Percentiles rank a stretch among this genome's conserved stretches.
phyloP scores from a whole-genome alignment of 2,888 invertebrate species.

The Caenorhabditis sp. region DNA sequence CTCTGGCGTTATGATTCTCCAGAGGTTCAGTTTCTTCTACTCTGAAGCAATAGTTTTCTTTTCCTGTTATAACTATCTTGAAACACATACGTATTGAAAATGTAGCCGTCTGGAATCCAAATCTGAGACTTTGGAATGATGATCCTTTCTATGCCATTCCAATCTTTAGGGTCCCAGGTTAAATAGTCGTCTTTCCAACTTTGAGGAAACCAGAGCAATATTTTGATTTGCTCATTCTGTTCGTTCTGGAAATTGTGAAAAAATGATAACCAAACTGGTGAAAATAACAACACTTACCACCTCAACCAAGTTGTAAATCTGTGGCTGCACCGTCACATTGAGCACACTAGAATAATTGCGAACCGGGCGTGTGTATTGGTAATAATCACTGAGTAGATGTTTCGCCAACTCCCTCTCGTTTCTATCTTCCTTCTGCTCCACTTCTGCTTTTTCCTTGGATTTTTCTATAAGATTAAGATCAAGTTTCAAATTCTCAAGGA shows the following conservation, averaged over 20 bases:
- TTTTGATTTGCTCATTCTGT: conserved; percentile 74
- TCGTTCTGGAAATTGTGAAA: conserved; percentile 68
- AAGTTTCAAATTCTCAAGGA: too few species aligned
- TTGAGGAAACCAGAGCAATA: conserved; percentile 76
- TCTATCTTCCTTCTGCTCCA: conserved; percentile 46
- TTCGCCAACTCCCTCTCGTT: conserved; percentile 70
- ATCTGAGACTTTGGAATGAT: conserved; percentile 73
- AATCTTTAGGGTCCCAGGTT: conserved; percentile 72
- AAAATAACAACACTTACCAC: conserved; percentile 63
- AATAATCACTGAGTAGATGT: conserved; percentile 67
- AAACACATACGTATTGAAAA: conserved; percentile 72
- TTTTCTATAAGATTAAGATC: conserved; percentile 38
- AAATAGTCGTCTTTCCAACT: conserved; percentile 76
- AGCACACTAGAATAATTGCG: conserved; percentile 69
- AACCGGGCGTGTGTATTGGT: conserved; percentile 71
- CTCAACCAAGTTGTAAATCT: conserved; percentile 75
- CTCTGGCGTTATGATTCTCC: conserved; percentile 73
- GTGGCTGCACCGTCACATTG: conserved; percentile 75
- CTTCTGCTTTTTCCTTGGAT: conserved; percentile 19
- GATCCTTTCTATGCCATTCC: conserved; percentile 73
- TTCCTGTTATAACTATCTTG: background rate
- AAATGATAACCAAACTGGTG: background rate
- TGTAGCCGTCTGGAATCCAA: conserved; percentile 77
- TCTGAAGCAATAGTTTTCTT: conserved; percentile 48
- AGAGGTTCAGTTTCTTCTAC: conserved; percentile 76